These are phyloP conservation scores for Plumapathes pennacea DNA, from an alignment of 92 coral and sea anemone genomes.

Conservation along the genomic window DNA sequence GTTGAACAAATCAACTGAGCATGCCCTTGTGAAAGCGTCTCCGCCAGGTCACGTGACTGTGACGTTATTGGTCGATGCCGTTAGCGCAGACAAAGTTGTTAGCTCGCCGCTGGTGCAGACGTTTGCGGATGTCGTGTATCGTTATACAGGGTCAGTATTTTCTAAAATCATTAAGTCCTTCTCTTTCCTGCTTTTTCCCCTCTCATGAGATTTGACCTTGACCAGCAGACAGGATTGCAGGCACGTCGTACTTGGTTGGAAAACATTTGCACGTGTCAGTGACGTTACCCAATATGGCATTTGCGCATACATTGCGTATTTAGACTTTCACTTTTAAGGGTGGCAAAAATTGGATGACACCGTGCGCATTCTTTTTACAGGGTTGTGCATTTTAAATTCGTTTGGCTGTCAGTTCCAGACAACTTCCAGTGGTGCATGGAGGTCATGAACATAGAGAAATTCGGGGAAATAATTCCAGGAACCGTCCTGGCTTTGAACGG, in stretches of 20 bases:
- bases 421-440: constrained; percentile 94
- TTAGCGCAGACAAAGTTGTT: constrained; percentile 45
- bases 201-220: too few relatives aligned
- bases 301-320: not conserved
- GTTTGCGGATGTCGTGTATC: constrained; percentile 54
- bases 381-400: constrained; percentile 64
- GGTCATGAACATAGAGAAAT: constrained; percentile 83
- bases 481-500: constrained; percentile 88
- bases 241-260: not conserved
- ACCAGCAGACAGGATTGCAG: too few relatives aligned
- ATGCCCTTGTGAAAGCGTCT: constrained; percentile 51
- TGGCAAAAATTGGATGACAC: too few relatives aligned
- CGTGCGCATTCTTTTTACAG: not conserved
- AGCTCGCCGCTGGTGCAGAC: constrained; percentile 75
- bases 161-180: not conserved
- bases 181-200: too few relatives aligned
- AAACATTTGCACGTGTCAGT: too few relatives aligned
- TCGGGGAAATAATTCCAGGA: constrained; percentile 89
- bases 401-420: constrained; percentile 87
- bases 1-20: constrained; percentile 70
- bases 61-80: constrained; percentile 71
- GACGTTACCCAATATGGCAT: not conserved
- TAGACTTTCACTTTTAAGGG: not conserved
- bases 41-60: constrained; percentile 79
- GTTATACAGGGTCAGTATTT: constrained; percentile 50